These are phyloP conservation scores for Zaprionus davidi DNA, from an alignment of 1,140 invertebrate species.

Conservation along the genomic window DNA sequence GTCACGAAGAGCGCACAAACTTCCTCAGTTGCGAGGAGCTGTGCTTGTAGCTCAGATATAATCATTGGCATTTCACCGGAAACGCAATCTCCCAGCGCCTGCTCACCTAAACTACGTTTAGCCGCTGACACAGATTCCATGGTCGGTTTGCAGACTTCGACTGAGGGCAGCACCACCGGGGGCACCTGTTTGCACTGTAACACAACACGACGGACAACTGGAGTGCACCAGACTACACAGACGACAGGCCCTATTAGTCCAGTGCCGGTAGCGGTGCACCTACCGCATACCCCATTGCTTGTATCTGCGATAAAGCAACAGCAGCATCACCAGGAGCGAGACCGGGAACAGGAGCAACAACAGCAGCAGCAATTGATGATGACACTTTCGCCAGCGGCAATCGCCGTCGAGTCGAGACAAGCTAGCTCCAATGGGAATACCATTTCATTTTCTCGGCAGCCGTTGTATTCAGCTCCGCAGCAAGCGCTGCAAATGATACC, in stretches of 20 bases:
- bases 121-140: conserved; percentile 46
- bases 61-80: conserved; percentile 1
- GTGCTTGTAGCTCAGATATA: conserved; percentile 37
- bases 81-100: neutral
- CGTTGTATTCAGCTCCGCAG: conserved; percentile 39
- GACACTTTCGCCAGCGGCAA: conserved; percentile 2
- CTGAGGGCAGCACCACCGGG: neutral
- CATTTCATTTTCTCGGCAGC: conserved; percentile 15
- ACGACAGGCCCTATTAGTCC: conserved; percentile 84
- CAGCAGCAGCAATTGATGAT: conserved; percentile 22
- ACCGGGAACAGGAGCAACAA: neutral
- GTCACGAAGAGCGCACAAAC: conserved; percentile 50
- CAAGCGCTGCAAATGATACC: conserved; percentile 28
- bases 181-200: conserved; percentile 81
- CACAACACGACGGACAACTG: conserved; percentile 78
- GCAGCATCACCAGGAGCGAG: neutral
- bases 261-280: conserved; percentile 57
- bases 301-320: conserved; percentile 18
- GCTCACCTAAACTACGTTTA: conserved; percentile 46
- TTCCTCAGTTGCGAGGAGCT: conserved; percentile 2
- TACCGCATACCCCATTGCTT: conserved; percentile 43
- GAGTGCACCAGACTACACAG: conserved; percentile 83
- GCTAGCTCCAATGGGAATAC: neutral
- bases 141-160: conserved; percentile 41
- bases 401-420: neutral